Base-by-base conservation (phyloP, 2,888 invertebrate genomes). In the Microdon myrmicae region DNA sequence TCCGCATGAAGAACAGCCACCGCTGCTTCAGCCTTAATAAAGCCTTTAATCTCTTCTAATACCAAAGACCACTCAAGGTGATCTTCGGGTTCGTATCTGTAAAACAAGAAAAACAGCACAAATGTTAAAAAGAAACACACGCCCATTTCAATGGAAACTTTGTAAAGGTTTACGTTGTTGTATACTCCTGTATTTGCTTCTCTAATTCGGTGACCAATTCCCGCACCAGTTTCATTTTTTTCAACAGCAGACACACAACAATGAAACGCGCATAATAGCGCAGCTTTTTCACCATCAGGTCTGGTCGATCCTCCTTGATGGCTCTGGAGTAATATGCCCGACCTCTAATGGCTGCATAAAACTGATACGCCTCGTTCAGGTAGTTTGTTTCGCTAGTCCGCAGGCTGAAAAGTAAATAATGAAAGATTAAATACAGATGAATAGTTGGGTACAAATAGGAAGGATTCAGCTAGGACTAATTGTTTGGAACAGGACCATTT, bases 371-470 rank as follows among this genome's bases (percentile, higher is more conserved):
- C 83, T 97, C 97, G 79, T 93, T 92, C 72, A 97, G 83, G 81
- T 96, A 97, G 80, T 92, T 93, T 23, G 94, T 94, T 82, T 97
- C 96, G 81, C 96, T 96, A 67, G 97, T 97, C 74, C 96, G 85
- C 74, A 97, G 84, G 80, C 94, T 94, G 80, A 28, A 86, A 83
- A 51, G 67, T 70, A 60, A 54, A 10, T 3, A 41, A 2, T 34
- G 16, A 12, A n/a, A 7, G 8, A 3, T 6, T 1, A 26, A 2
- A 12, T 20, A 9, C n/a, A 16, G 9, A 8, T n/a, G n/a, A n/a
- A 31, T 31, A 2, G n/a, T 19, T 7, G 14, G n/a, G n/a, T n/a
- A n/a, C n/a, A n/a, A n/a, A n/a, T n/a, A n/a, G n/a, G n/a, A n/a
- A n/a, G n/a, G n/a, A n/a, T n/a, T n/a, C n/a, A n/a, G n/a, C n/a